Evolutionary conservation across 2,113 vertebrate genomes (phyloP).

Genomic region (Nannobrachium achirus): DNA sequence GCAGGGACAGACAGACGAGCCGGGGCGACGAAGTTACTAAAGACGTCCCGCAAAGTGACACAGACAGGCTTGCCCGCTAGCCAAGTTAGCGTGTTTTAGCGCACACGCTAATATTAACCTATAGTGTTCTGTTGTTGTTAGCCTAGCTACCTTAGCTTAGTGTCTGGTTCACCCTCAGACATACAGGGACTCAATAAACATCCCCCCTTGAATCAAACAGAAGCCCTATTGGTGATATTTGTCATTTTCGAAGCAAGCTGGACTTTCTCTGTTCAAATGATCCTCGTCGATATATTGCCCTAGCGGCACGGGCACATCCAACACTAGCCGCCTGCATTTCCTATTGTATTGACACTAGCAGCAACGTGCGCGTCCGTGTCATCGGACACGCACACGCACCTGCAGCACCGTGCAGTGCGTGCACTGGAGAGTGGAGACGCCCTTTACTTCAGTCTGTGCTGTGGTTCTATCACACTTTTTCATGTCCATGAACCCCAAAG

Average conservation of each 20-base stretch:
- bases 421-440: too few species aligned
- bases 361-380: conserved; percentile 68
- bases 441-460: too few species aligned
- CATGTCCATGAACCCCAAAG: too few species aligned
- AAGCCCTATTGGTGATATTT: not conserved
- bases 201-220: not conserved
- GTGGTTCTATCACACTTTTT: too few species aligned
- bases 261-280: conserved; percentile 34
- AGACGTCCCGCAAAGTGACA: conserved; percentile 36
- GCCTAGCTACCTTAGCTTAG: conserved; percentile 38
- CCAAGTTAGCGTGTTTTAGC: conserved; percentile 59
- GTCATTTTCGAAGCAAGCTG: not conserved
- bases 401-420: not conserved
- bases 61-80: conserved; percentile 34
- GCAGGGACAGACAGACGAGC: conserved; percentile 10
- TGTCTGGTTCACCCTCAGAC: conserved; percentile 18
- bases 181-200: not conserved
- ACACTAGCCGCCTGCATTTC: conserved; percentile 69
- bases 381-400: conserved; percentile 46
- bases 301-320: conserved; percentile 40
- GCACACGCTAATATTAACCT: conserved; percentile 42
- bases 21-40: conserved; percentile 3
- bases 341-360: conserved; percentile 72
- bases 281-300: conserved; percentile 7
- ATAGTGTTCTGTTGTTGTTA: conserved; percentile 57